Percentiles rank a stretch among this genome's conserved stretches.
Conservation (phyloP, 1,140 invertebrate species). For the Drosophila willistoni region DNA sequence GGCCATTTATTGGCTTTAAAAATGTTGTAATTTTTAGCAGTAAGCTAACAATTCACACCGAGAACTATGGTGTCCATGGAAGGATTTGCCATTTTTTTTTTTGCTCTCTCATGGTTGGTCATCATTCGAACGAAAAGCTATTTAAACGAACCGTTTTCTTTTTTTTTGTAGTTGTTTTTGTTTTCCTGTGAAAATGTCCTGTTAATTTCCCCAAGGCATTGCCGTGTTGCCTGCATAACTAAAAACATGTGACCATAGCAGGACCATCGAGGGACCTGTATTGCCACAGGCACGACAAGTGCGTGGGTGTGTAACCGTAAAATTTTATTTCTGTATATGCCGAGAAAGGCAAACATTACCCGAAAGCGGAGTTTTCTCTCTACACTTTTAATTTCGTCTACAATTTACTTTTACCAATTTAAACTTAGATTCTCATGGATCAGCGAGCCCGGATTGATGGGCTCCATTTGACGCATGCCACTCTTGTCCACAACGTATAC, state of each 20-base stretch:
- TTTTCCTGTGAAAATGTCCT: slow-evolving; percentile 56
- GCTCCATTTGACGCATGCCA: slow-evolving; percentile 90
- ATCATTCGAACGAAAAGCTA: slow-evolving; percentile 42
- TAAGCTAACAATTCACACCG: not conserved
- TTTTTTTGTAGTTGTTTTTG: slow-evolving; percentile 2
- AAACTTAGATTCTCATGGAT: slow-evolving; percentile 27
- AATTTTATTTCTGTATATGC: slow-evolving; percentile 23
- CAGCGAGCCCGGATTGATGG: slow-evolving; percentile 84
- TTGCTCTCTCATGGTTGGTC: not conserved
- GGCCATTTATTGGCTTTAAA: slow-evolving; percentile 60
- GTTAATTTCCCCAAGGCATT: slow-evolving; percentile 73
- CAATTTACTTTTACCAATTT: slow-evolving; percentile 9
- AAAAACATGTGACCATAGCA: slow-evolving; percentile 48
- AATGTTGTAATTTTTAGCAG: slow-evolving; percentile 56
- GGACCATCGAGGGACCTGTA: slow-evolving; percentile 36
- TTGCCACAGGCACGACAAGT: slow-evolving; percentile 18
- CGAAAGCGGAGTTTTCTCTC: slow-evolving; percentile 13
- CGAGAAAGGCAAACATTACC: not conserved
- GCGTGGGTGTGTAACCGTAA: slow-evolving; percentile 46
- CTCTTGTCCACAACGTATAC: slow-evolving; percentile 93
- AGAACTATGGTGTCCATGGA: not conserved
- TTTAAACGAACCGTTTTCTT: slow-evolving; percentile 34
- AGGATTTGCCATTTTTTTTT: not conserved
- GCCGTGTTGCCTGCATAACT: slow-evolving; percentile 60
- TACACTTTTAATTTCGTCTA: not conserved